Conservation (phyloP, 2,113 vertebrate species). For the Mungos mungo region DNA sequence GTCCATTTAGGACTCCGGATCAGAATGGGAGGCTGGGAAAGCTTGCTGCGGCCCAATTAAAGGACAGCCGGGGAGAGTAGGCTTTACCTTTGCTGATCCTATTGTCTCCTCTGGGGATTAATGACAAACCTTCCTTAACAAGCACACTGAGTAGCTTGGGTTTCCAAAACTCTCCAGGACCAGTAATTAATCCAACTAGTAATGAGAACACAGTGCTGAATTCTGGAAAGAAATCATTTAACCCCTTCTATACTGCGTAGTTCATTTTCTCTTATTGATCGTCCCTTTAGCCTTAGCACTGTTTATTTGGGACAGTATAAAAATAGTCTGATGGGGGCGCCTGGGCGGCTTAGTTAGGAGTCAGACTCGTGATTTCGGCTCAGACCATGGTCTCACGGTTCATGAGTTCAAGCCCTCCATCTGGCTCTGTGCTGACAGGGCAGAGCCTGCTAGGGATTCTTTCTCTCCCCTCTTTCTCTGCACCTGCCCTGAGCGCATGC, state of each 20-base stretch:
- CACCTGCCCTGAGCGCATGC: too few species aligned
- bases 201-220: conserved; percentile 57
- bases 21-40: not conserved
- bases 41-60: conserved; percentile 86
- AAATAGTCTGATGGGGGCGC: not conserved
- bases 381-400: too few species aligned
- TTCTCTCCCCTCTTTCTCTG: too few species aligned
- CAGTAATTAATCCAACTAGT: conserved; percentile 93
- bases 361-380: too few species aligned
- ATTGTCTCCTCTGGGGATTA: conserved; percentile 90
- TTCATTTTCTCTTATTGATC: not conserved
- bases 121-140: conserved; percentile 82
- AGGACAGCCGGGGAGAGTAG: conserved; percentile 74
- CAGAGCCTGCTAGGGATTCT: too few species aligned
- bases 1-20: not conserved
- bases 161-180: conserved; percentile 84
- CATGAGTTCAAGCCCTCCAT: too few species aligned
- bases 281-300: not conserved
- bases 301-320: not conserved
- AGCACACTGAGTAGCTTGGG: conserved; percentile 82
- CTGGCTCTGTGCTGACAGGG: too few species aligned
- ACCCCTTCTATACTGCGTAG: conserved; percentile 52
- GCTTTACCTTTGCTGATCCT: conserved; percentile 76
- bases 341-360: too few species aligned
- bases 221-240: conserved; percentile 70